A percentile compares a stretch with the other conserved stretches of the same genome.
These are phyloP conservation scores for Hirundichthys speculiger DNA, from an alignment of 2,113 vertebrate species.

Conservation along the genomic window DNA sequence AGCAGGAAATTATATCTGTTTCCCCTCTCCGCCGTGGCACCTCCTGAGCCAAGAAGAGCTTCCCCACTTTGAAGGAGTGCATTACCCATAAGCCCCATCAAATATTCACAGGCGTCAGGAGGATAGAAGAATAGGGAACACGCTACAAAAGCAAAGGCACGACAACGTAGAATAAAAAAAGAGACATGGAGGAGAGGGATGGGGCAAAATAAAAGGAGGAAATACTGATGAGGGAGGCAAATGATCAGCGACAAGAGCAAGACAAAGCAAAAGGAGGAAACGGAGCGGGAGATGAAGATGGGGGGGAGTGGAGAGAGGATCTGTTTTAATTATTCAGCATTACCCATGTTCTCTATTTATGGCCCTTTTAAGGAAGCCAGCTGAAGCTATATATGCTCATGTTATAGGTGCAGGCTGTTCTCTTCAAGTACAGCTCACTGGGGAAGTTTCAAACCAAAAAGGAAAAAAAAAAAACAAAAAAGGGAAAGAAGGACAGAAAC, in stretches of 20 bases:
- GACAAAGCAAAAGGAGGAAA: conserved; percentile 29
- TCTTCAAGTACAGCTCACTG: conserved; percentile 41
- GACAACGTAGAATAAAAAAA: conserved; percentile 10
- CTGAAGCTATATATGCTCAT: conserved; percentile 56
- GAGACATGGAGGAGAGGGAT: neutral
- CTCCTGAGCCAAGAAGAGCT: neutral
- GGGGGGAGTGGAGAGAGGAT: conserved; percentile 52
- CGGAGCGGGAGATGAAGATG: conserved; percentile 24
- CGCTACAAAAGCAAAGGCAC: conserved; percentile 2
- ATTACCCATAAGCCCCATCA: conserved; percentile 45
- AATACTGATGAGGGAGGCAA: conserved; percentile 28
- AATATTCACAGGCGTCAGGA: conserved; percentile 51
- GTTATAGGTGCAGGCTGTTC: conserved; percentile 40
- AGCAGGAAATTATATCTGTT: too few species aligned
- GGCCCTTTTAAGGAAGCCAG: conserved; percentile 70
- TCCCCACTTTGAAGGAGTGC: conserved; percentile 24
- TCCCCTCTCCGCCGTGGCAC: neutral
- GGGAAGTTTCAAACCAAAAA: conserved; percentile 48
- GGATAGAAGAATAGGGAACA: neutral
- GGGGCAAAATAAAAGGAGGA: conserved; percentile 34
- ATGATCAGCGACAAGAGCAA: conserved; percentile 42
- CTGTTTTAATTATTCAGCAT: conserved; percentile 79
- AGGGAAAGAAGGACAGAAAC: conserved; percentile 25
- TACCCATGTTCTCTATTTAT: conserved; percentile 79
- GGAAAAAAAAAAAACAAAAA: conserved; percentile 33